A percentile compares a stretch with the other conserved stretches of the same genome.
These are phyloP conservation scores for Tonatia bakeri DNA, from an alignment of 2,113 vertebrate genomes.

Conservation along the genomic window DNA sequence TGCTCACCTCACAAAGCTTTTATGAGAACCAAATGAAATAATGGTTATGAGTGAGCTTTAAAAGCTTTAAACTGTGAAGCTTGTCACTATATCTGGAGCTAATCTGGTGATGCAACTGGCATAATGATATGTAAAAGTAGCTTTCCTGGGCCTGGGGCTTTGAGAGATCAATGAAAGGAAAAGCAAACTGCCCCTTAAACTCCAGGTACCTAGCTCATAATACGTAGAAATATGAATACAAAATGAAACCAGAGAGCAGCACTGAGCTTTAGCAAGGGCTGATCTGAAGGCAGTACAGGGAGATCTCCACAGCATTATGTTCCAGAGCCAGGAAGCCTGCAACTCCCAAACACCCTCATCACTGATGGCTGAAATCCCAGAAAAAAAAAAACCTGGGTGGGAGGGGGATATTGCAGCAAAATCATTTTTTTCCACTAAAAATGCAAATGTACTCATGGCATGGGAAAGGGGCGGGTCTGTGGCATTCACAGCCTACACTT, in stretches of 20 bases:
- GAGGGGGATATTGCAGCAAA: not conserved
- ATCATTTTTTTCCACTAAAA: conserved; percentile 1
- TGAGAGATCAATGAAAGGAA: not conserved
- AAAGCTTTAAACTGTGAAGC: not conserved
- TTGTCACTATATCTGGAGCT: not conserved
- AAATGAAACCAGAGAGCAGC: conserved; percentile 7
- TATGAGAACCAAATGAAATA: conserved; percentile 41
- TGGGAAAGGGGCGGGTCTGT: not conserved
- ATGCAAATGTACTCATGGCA: not conserved
- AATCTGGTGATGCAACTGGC: not conserved
- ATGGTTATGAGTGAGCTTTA: not conserved
- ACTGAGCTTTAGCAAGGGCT: not conserved
- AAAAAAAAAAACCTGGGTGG: not conserved
- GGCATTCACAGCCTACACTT: not conserved
- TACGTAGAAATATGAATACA: not conserved
- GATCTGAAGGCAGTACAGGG: not conserved
- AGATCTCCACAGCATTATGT: not conserved
- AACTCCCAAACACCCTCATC: not conserved
- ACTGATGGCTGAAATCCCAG: conserved; percentile 17
- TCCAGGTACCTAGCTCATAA: not conserved
- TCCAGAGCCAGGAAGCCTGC: not conserved
- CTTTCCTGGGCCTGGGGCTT: not conserved
- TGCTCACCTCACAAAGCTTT: not conserved
- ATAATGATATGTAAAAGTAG: not conserved
- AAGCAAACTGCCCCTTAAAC: not conserved